phyloP scores from a whole-genome alignment of 2,113 vertebrate genomes.

The Pelvicachromis taeniatus region DNA sequence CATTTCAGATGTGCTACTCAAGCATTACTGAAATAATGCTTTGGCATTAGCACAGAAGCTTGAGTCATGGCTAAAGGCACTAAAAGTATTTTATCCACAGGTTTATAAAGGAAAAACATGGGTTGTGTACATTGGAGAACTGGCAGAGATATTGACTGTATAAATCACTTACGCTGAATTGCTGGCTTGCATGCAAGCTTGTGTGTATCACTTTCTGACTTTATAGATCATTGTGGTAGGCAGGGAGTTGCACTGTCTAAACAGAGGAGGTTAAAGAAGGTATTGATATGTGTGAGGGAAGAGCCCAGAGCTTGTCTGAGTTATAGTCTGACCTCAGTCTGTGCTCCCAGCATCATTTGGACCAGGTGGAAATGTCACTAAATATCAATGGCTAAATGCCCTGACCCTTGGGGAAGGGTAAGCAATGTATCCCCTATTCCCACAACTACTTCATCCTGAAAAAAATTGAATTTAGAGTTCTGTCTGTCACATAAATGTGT shows the following conservation, averaged over 20 bases:
- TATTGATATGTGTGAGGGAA: neutral
- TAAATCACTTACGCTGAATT: neutral
- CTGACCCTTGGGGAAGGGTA: conserved; percentile 21
- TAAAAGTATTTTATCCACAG: neutral
- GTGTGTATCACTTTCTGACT: neutral
- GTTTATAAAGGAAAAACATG: neutral
- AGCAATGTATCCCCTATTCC: conserved; percentile 14
- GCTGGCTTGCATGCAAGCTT: neutral
- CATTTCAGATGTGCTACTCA: conserved; percentile 17
- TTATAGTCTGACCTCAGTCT: neutral
- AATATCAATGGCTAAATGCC: conserved; percentile 35
- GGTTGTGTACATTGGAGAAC: neutral
- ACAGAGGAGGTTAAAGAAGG: neutral
- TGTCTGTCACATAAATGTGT: neutral
- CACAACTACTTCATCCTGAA: conserved; percentile 1
- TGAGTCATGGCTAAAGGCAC: neutral
- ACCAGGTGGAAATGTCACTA: conserved; percentile 47
- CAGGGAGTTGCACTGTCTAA: neutral
- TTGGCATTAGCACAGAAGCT: conserved; percentile 17
- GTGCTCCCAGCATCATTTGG: conserved; percentile 22
- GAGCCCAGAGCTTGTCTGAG: neutral
- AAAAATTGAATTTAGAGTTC: conserved; percentile 4
- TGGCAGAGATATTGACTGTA: neutral
- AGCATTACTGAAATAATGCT: conserved; percentile 30
- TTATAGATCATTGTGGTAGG: neutral